Conservation (phyloP, 2,113 vertebrate species). For the Dinomys branickii region DNA sequence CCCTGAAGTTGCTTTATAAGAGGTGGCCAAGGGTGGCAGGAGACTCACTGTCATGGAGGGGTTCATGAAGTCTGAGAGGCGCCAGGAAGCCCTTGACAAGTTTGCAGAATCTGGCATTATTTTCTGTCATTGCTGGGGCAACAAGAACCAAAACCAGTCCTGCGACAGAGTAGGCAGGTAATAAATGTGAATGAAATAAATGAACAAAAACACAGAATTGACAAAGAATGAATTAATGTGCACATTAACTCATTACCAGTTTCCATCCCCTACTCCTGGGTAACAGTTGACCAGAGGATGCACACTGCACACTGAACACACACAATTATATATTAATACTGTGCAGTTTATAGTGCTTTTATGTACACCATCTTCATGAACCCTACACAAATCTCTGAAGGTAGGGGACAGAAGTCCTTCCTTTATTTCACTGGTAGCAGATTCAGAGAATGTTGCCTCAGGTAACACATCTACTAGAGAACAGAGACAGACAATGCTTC, state of each 20-base stretch:
- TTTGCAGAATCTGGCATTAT: neutral
- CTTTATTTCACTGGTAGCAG: neutral
- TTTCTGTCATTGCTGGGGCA: neutral
- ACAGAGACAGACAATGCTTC: neutral
- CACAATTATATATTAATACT: neutral
- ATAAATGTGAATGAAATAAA: neutral
- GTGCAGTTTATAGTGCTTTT: neutral
- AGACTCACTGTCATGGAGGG: neutral
- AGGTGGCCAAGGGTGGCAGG: neutral
- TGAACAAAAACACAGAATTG: neutral
- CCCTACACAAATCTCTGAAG: neutral
- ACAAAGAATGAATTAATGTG: neutral
- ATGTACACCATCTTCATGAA: neutral
- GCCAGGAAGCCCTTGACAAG: neutral
- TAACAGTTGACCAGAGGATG: neutral
- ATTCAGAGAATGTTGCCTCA: neutral
- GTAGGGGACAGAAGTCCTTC: neutral
- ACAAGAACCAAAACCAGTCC: neutral
- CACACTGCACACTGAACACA: neutral
- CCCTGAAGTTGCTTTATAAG: neutral
- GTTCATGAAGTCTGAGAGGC: neutral
- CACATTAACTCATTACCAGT: neutral
- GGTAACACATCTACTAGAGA: neutral
- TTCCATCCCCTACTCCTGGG: neutral
- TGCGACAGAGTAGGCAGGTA: neutral